A percentile compares a stretch with the other conserved stretches of the same genome.
Evolutionary conservation across 2,797 vertebrate genomes (phyloP).

Genomic region (Sebastiscus tertius): DNA sequence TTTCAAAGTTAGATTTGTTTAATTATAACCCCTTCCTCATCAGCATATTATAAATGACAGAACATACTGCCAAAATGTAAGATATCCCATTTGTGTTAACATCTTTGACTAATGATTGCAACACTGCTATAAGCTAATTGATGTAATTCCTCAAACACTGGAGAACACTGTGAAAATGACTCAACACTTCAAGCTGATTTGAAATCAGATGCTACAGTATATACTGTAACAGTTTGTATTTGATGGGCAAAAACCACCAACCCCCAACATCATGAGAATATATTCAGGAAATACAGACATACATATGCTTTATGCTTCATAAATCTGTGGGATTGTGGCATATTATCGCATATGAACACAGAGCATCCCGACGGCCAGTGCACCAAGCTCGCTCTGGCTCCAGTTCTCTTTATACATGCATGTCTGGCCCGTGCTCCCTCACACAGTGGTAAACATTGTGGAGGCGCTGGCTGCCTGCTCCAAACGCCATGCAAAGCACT

Average conservation of each 20-base stretch:
- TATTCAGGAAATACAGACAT: background rate
- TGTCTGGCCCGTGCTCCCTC: too few species aligned
- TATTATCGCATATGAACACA: background rate
- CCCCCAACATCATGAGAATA: background rate
- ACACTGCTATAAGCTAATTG: slow-evolving; percentile 1
- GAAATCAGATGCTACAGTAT: background rate
- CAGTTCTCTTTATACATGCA: too few species aligned
- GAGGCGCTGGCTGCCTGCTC: too few species aligned
- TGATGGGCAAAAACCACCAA: background rate
- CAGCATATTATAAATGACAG: background rate
- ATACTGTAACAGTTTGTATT: background rate
- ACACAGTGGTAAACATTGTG: too few species aligned
- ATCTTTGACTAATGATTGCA: slow-evolving; percentile 20
- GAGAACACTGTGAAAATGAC: background rate
- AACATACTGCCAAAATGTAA: background rate
- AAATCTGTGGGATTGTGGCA: background rate
- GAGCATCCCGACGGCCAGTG: too few species aligned
- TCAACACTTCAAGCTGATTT: background rate
- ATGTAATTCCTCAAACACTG: slow-evolving; percentile 23
- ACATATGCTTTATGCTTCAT: background rate
- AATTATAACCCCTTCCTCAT: background rate
- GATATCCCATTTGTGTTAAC: background rate
- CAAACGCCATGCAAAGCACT: too few species aligned
- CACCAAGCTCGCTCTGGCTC: too few species aligned
- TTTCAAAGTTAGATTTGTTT: background rate